Conservation (phyloP, 2,888 invertebrate genomes). For the Diabrotica balteata region DNA sequence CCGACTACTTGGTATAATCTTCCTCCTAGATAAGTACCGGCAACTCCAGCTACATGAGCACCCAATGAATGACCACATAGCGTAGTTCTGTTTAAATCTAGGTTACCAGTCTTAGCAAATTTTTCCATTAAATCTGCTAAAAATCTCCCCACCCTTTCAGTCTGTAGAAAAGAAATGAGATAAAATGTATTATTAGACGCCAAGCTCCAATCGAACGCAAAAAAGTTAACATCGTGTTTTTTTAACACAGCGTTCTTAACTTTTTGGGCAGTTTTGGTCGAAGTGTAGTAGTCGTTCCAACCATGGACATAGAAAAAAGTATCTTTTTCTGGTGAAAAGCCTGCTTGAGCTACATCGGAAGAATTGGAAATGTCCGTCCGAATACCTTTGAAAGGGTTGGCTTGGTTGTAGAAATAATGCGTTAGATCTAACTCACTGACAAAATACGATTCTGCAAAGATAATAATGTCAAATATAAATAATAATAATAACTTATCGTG, state of each 20-base stretch:
- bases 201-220: slow-evolving; percentile 52
- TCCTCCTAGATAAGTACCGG: too few species aligned
- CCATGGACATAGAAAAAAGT: slow-evolving; percentile 53
- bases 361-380: slow-evolving; percentile 1
- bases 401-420: not conserved
- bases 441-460: too few species aligned
- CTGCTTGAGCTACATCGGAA: slow-evolving; percentile 11
- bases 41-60: slow-evolving; percentile 50
- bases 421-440: too few species aligned
- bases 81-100: slow-evolving; percentile 27
- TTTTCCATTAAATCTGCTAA: slow-evolving; percentile 40
- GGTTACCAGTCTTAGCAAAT: slow-evolving; percentile 25
- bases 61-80: slow-evolving; percentile 47
- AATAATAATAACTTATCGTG: too few species aligned
- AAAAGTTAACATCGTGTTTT: slow-evolving; percentile 48
- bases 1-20: too few species aligned
- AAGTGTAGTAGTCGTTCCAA: slow-evolving; percentile 45
- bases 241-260: slow-evolving; percentile 45
- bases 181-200: not conserved
- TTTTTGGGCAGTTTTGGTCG: slow-evolving; percentile 38
- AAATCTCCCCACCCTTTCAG: slow-evolving; percentile 40
- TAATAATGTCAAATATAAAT: too few species aligned
- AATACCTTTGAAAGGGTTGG: slow-evolving; percentile 1
- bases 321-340: slow-evolving; percentile 41
- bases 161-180: slow-evolving; percentile 31